Evolutionary conservation across 2,113 vertebrate species (phyloP).

Genomic region (Pituophis catenifer): DNA sequence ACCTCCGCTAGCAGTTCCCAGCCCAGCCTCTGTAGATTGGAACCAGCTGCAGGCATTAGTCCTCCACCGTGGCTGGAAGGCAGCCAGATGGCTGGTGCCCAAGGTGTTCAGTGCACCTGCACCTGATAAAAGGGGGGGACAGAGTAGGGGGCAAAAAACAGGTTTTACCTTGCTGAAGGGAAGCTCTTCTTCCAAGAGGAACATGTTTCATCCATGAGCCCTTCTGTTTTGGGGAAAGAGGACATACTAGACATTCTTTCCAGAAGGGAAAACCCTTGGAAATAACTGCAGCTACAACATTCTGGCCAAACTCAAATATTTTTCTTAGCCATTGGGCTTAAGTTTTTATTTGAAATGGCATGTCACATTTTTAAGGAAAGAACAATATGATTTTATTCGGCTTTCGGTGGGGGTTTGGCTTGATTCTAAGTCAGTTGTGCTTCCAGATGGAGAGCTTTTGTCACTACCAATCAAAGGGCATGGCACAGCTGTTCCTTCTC

Average conservation of each 20-base stretch:
- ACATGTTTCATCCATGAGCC: slow-evolving; percentile 4
- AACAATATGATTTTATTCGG: neutral
- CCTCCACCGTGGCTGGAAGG: neutral
- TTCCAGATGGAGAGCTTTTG: neutral
- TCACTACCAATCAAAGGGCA: neutral
- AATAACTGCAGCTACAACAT: slow-evolving; percentile 47
- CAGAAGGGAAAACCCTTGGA: neutral
- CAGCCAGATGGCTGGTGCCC: neutral
- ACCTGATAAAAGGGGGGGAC: neutral
- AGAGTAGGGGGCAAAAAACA: neutral
- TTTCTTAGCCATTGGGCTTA: slow-evolving; percentile 17
- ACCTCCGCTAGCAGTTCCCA: neutral
- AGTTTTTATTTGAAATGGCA: neutral
- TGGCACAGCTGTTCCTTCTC: neutral
- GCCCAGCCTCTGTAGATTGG: slow-evolving; percentile 7
- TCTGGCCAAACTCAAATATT: slow-evolving; percentile 27
- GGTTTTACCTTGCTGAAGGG: neutral
- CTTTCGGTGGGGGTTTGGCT: neutral
- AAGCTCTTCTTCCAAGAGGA: neutral
- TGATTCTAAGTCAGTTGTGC: neutral
- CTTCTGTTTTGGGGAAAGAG: slow-evolving; percentile 22
- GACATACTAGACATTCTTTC: neutral
- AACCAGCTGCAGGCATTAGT: neutral
- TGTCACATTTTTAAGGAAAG: neutral
- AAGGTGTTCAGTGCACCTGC: neutral